These are phyloP conservation scores for Talpa occidentalis DNA, from an alignment of 2,113 vertebrate species.

Conservation along the genomic window DNA sequence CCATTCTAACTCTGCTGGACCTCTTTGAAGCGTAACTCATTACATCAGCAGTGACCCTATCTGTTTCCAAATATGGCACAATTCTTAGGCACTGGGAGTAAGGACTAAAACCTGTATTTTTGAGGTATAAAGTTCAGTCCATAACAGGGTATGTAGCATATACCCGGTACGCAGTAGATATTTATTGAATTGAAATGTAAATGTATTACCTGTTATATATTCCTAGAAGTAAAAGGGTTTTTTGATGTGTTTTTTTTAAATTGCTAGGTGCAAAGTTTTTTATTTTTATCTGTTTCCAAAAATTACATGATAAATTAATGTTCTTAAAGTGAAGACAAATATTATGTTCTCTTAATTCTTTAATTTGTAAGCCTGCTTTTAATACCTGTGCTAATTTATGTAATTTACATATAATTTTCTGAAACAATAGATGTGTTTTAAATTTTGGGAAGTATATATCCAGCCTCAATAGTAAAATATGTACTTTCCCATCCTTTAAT, in stretches of 20 bases:
- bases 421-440: not conserved
- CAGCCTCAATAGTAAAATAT: not conserved
- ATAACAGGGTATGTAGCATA: not conserved
- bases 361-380: constrained; percentile 2
- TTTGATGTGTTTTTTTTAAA: not conserved
- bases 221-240: not conserved
- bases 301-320: not conserved
- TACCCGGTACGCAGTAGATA: not conserved
- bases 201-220: not conserved
- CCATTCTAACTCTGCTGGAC: not conserved
- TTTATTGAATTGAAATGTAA: constrained; percentile 11
- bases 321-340: not conserved
- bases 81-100: not conserved
- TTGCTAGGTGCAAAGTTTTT: not conserved
- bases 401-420: not conserved
- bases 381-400: not conserved
- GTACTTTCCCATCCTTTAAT: not conserved
- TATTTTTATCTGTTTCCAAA: not conserved
- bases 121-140: not conserved
- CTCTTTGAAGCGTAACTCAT: not conserved
- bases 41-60: not conserved
- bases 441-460: not conserved
- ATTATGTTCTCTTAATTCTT: not conserved
- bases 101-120: not conserved
- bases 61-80: not conserved